phyloP scores from a whole-genome alignment of 2,888 invertebrate species.

The Caenorhabditis zanzibari region DNA sequence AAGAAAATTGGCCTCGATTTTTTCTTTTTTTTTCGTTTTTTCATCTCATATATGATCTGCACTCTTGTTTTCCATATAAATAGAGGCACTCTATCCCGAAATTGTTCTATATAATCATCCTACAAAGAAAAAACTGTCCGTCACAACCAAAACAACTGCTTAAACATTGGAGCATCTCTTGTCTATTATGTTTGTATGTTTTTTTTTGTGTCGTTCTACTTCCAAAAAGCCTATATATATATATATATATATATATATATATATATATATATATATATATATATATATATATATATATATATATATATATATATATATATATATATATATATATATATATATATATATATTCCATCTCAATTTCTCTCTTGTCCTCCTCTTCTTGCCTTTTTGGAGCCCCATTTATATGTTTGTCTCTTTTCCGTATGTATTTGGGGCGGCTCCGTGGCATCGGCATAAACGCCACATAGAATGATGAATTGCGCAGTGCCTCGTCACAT shows the following conservation, averaged over 20 bases:
- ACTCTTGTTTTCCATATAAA: slow-evolving; percentile 25
- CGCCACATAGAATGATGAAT: slow-evolving; percentile 67
- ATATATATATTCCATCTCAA: slow-evolving; percentile 62
- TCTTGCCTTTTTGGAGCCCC: slow-evolving; percentile 57
- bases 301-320: too few relatives aligned
- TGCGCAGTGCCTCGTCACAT: slow-evolving; percentile 60
- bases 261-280: too few relatives aligned
- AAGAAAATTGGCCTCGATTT: slow-evolving; percentile 36
- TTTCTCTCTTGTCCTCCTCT: slow-evolving; percentile 37
- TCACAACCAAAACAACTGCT: slow-evolving; percentile 47
- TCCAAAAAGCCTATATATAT: slow-evolving; percentile 35
- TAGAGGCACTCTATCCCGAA: slow-evolving; percentile 11
- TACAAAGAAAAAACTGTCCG: slow-evolving; percentile 38
- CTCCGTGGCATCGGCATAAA: slow-evolving; percentile 63
- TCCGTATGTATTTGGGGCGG: slow-evolving; percentile 43
- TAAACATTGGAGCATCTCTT: slow-evolving; percentile 51
- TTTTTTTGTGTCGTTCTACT: slow-evolving; percentile 33
- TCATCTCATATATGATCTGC: slow-evolving; percentile 17
- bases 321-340: too few relatives aligned
- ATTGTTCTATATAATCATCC: slow-evolving; percentile 30
- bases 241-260: too few relatives aligned
- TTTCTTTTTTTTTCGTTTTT: slow-evolving; percentile 36
- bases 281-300: too few relatives aligned
- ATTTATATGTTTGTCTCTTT: slow-evolving; percentile 44
- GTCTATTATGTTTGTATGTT: slow-evolving; percentile 42